A percentile compares a stretch with the other conserved stretches of the same genome.
Conservation (phyloP, 2,113 vertebrate genomes). For the Polyodon spathula region DNA sequence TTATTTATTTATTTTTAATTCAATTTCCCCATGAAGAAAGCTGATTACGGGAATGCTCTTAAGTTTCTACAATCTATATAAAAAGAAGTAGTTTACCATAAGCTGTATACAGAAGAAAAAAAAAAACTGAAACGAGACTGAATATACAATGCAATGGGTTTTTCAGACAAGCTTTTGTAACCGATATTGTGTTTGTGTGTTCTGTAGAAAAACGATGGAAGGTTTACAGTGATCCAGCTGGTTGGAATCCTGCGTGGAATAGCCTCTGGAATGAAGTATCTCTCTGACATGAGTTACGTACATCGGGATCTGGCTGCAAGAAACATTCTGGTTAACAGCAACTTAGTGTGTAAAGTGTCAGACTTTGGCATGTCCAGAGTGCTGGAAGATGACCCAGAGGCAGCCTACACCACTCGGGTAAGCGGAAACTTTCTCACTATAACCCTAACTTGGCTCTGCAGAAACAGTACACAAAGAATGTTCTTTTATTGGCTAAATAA, state of each 20-base stretch:
- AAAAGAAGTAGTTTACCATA: no score
- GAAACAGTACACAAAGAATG: background rate
- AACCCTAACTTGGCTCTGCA: no score
- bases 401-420: constrained; percentile 92
- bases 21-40: no score
- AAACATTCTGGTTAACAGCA: constrained; percentile 95
- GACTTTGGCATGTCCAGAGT: constrained; percentile 97
- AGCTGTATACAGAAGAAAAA: background rate
- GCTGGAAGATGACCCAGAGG: constrained; percentile 90
- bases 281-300: constrained; percentile 96
- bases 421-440: constrained; percentile 19
- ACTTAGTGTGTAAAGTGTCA: constrained; percentile 95
- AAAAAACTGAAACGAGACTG: constrained; percentile 8
- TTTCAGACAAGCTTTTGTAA: background rate
- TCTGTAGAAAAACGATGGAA: constrained; percentile 87
- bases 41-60: no score
- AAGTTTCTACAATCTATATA: no score
- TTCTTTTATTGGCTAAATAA: background rate
- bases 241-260: constrained; percentile 94
- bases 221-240: constrained; percentile 93
- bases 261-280: constrained; percentile 94
- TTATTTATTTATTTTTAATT: background rate
- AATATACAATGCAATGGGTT: constrained; percentile 19
- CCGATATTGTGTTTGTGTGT: background rate
- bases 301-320: constrained; percentile 90